Percentiles rank a stretch among this genome's conserved stretches.
Conservation (phyloP, 2,888 invertebrate genomes). For the Apomyelois bistriatella region DNA sequence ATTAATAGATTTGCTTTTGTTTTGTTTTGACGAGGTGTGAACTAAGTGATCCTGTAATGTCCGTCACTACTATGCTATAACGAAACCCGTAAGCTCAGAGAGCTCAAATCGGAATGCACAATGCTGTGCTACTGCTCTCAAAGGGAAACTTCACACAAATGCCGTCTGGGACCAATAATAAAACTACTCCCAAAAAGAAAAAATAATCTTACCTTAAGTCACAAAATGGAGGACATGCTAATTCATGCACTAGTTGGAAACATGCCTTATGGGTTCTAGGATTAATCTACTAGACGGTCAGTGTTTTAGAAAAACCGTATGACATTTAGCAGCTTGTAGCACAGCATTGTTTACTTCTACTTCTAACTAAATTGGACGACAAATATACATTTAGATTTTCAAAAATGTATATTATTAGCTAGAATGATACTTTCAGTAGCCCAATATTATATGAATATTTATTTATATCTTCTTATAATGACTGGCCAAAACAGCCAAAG, state of each 20-base stretch:
- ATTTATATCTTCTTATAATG: no score
- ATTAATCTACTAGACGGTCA: slow-evolving; percentile 36
- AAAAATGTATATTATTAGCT: not conserved
- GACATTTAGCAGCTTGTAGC: slow-evolving; percentile 49
- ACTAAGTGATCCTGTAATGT: not conserved
- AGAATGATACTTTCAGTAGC: not conserved
- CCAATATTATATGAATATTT: not conserved
- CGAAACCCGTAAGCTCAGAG: slow-evolving; percentile 8
- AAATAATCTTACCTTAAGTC: slow-evolving; percentile 27
- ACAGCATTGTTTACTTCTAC: slow-evolving; percentile 59
- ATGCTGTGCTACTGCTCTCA: slow-evolving; percentile 64
- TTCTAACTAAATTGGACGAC: slow-evolving; percentile 24
- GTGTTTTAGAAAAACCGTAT: slow-evolving; percentile 25
- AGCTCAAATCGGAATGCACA: slow-evolving; percentile 75
- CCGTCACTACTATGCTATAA: not conserved
- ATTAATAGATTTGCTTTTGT: not conserved
- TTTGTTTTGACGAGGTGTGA: not conserved
- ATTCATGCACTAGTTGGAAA: slow-evolving; percentile 34
- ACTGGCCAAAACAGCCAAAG: not conserved
- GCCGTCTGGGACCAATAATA: slow-evolving; percentile 37
- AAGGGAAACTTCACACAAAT: slow-evolving; percentile 67
- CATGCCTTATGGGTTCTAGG: slow-evolving; percentile 40
- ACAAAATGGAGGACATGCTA: slow-evolving; percentile 29
- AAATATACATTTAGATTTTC: not conserved
- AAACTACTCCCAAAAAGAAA: slow-evolving; percentile 17